phyloP scores from a whole-genome alignment of 2,113 vertebrate genomes.

The Galemys pyrenaicus region DNA sequence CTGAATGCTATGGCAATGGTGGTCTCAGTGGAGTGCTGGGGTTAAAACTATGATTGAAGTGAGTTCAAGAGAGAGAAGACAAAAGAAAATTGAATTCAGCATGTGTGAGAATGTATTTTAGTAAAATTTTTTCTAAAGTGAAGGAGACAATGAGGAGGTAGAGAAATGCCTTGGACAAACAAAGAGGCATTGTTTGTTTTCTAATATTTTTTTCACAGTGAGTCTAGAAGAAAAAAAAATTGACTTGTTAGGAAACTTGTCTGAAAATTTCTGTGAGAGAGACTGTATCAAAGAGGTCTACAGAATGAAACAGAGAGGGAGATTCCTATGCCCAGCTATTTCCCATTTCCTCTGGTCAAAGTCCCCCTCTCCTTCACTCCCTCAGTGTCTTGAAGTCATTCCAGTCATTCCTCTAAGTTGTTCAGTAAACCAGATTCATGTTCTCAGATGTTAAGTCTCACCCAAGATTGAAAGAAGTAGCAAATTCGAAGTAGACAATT shows the following conservation, averaged over 20 bases:
- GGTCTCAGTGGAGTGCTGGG: background rate
- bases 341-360: background rate
- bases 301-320: background rate
- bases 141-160: background rate
- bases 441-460: background rate
- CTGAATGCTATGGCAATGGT: background rate
- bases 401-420: background rate
- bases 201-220: background rate
- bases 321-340: background rate
- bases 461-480: background rate
- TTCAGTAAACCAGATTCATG: background rate
- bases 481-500: background rate
- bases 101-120: background rate
- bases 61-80: background rate
- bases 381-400: background rate
- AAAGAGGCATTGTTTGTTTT: background rate
- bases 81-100: background rate
- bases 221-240: background rate
- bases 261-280: background rate
- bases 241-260: background rate
- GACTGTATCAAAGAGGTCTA: background rate
- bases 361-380: accelerated
- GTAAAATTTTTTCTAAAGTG: background rate
- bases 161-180: background rate
- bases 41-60: background rate